Base-by-base conservation (phyloP, 2,888 invertebrate genomes). In the Holacanthella duospinosa region DNA sequence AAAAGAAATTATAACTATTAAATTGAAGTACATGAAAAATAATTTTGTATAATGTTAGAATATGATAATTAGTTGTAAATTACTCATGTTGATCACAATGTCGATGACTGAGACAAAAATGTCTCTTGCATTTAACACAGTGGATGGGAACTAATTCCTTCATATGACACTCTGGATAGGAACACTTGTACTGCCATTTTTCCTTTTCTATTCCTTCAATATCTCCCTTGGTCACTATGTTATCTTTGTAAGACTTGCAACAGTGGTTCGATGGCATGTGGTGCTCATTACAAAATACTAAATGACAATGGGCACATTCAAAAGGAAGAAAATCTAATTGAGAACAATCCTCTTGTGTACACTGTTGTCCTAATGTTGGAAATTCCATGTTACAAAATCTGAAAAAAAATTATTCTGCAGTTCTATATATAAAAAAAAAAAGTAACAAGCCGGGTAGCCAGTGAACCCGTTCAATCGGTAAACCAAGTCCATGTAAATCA, bases 301-400 rank as follows among this genome's bases (percentile, higher is more conserved):
- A 78, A 1, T 79, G 79, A 75, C 88, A 88, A 67, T 77, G 74
- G 72, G 80, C 78, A 74, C 88, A 89, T 61, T 80, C 78, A 3
- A 86, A 77, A 0, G 88, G 87, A 55, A 89, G 78, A 76, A 88
- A 88, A 76, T 88, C 87, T 29, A 84, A 79, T 74, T 83, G 84
- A 69, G 85, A 83, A 74, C 88, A 88, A 48, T 78, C 76, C 59
- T 78, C 74, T 29, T 81, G 75, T 24, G 82, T 78, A 75, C 88
- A 89, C 43, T 83, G 83, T 74, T 83, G 79, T 9, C 88, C 88
- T n/a, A 86, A 75, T 24, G 79, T 75, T n/a, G 88, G 88, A 74
- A 88, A 83, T 75, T 89, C 88, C 73, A 72, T 72, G 43, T 61
- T 62, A 16, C n/a, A 48, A 48, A n/a, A 48, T n/a, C n/a, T n/a